Evolutionary conservation across 2,113 vertebrate genomes (phyloP), one percentile per base, ranked within the genome.

Genomic region (Lophius piscatorius): DNA sequence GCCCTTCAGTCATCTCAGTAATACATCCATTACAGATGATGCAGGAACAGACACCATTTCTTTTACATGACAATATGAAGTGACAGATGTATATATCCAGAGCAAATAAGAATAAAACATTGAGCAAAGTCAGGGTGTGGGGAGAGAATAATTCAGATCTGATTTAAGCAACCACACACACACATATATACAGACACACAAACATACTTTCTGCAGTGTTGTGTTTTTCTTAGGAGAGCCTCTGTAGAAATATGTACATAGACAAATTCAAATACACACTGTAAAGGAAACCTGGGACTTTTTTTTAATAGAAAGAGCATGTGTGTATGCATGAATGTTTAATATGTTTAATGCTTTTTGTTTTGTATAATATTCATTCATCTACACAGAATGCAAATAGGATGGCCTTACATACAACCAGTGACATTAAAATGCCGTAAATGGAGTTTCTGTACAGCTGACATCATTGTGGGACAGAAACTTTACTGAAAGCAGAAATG

Each of bases 61-160:
- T 21, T 17, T 48, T 54, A 33, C 31, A 9, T 23, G 56, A 57
- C 60, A 72, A 51, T 60, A 73, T 61, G 42, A 73, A 70, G 63
- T 57, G 72, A 75, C 74, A 70, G 54, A 61, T 22, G 69, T 41
- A n/a, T 59, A 62, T 73, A 65, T 62, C 63, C 59, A 64, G 60
- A 72, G 57, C 74, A 78, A 66, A 76, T 74, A 45, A 59, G 39
- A 48, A 52, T 28, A 68, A 73, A 38, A 34, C 47, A 60, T 56
- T 59, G 47, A 78, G 63, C 74, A 77, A 74, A 42, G 24, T 63
- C 55, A 78, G 60, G 62, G 63, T 61, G 74, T 47, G 44, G 56
- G 24, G 28, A 44, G 68, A 46, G 42, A 40, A 64, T 81, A 72
- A 81, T 73, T 81, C 65, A 71, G 54, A 55, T 50, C 31, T 55